Percentiles rank a stretch among this genome's conserved stretches.
These are phyloP conservation scores for Catharus bicknelli DNA, from an alignment of 2,113 vertebrate genomes.

Conservation along the genomic window DNA sequence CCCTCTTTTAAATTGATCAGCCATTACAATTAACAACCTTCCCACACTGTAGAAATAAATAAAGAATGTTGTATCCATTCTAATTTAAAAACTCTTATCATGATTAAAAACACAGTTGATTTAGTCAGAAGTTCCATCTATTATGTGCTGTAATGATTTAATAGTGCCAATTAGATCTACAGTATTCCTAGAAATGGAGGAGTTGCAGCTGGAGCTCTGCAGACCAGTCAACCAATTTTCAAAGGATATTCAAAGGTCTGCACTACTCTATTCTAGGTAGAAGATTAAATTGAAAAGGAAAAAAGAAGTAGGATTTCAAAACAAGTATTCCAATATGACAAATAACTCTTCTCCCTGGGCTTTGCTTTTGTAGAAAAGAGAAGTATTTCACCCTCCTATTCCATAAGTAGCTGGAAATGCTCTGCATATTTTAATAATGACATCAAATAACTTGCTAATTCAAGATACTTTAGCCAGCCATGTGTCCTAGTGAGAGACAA, in stretches of 20 bases:
- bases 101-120: constrained; percentile 59
- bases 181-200: constrained; percentile 57
- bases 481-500: constrained; percentile 54
- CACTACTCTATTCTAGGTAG: background rate
- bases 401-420: constrained; percentile 36
- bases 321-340: background rate
- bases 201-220: constrained; percentile 51
- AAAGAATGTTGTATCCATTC: constrained; percentile 42
- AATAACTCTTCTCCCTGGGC: constrained; percentile 7
- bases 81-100: constrained; percentile 56
- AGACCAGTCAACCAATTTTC: constrained; percentile 31
- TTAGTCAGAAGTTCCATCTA: constrained; percentile 61
- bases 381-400: constrained; percentile 27
- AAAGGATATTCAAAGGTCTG: constrained; percentile 27
- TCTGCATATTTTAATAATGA: constrained; percentile 57
- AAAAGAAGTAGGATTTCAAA: constrained; percentile 39
- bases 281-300: constrained; percentile 5
- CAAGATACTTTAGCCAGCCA: constrained; percentile 30
- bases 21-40: constrained; percentile 30
- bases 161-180: constrained; percentile 54
- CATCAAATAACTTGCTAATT: constrained; percentile 61
- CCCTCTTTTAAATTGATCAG: constrained; percentile 24
- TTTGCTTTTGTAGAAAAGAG: constrained; percentile 31
- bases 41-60: constrained; percentile 12
- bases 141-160: constrained; percentile 59